Percentiles rank a stretch among this genome's conserved stretches.
These are phyloP conservation scores for Sciurus vulgaris DNA, from an alignment of 2,797 vertebrate species.

Conservation along the genomic window DNA sequence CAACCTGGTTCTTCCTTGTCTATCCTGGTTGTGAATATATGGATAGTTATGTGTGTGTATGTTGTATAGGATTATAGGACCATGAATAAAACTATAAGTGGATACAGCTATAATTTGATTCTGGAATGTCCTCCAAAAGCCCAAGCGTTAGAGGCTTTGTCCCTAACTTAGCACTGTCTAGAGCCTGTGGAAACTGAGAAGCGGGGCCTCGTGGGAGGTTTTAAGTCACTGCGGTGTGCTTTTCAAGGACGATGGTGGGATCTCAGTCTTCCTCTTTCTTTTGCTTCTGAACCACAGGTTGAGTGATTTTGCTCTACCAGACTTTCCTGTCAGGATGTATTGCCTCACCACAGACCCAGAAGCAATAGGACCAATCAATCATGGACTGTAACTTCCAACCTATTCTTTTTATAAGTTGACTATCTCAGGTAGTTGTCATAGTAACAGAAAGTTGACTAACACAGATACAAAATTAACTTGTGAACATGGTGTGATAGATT, in stretches of 20 bases:
- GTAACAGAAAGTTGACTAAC: background rate
- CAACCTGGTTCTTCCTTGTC: background rate
- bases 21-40: background rate
- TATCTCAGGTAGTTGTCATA: background rate
- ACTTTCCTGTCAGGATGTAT: background rate
- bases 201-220: no score
- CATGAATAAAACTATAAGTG: background rate
- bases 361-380: background rate
- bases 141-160: no score
- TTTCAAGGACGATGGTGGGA: no score
- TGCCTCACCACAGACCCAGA: background rate
- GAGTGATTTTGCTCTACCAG: background rate
- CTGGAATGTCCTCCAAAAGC: background rate
- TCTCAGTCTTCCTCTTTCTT: background rate
- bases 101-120: background rate
- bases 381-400: no score
- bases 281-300: background rate
- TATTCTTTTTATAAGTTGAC: background rate
- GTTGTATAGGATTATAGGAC: background rate
- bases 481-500: background rate
- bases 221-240: no score
- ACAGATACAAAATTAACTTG: background rate
- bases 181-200: background rate
- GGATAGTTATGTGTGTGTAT: background rate
- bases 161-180: no score